Evolutionary conservation across 2,113 vertebrate species (phyloP), one percentile per base, ranked within the genome.

Genomic region (Mustela nigripes): DNA sequence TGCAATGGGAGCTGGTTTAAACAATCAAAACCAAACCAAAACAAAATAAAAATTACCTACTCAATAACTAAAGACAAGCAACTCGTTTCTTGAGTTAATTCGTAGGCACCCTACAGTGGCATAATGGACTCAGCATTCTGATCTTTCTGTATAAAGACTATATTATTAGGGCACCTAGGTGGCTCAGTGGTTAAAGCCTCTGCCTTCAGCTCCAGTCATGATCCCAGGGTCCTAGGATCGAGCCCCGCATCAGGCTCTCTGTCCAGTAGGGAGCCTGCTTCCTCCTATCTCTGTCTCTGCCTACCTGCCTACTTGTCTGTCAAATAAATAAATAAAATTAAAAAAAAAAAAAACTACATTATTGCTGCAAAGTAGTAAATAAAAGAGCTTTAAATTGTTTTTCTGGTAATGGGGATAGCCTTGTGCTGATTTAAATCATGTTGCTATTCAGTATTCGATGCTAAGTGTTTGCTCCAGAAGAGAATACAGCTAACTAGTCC

Each of bases 401-500:
- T 95, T 71, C 65, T 26, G 26, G 16, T 84, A 96, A 42, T 36
- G 16, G 15, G 36, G 50, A 91, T 1, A 12, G 26, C 6, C 26
- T 84, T 76, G 36, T 28, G 26, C 82, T 82, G 33, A 89, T 33
- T 96, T 28, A 65, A 65, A 18, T 94, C 74, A 60, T 96, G 42
- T 65, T 73, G 76, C 45, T 53, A 28, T 45, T 81, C 39, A 67
- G 33, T 45, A 42, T 93, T 50, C 53, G 45, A 60, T 65, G 18
- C 60, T 82, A 83, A 73, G 69, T 94, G 53, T 63, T 91, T 96
- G 78, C 15, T 85, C 42, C 39, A 82, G 39, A 74, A 97, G 33
- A 92, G n/a, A 93, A 94, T 82, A 96, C 85, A 65, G 65, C 69
- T 96, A 97, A 96, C 89, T 94, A 90, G 92, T 93, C 33, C 82